Evolutionary conservation across 2,797 vertebrate genomes (phyloP).

Genomic region (Poeciliopsis gracilis): DNA sequence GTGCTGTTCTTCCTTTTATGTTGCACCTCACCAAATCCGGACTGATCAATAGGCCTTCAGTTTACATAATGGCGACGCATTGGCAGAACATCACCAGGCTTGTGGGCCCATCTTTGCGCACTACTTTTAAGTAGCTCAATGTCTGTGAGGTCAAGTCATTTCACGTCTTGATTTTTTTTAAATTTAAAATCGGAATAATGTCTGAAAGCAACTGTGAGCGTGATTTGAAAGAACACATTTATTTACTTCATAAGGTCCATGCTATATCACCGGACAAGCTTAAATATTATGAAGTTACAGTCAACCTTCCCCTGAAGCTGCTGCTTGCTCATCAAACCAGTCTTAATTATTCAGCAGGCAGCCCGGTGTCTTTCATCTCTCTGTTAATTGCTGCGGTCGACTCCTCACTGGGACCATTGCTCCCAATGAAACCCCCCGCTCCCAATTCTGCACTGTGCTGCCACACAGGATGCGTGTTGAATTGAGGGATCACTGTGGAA

Average conservation of each 20-base stretch:
- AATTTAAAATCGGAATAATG: slow-evolving; percentile 9
- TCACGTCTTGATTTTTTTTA: slow-evolving; percentile 8
- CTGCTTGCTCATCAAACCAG: slow-evolving; percentile 71
- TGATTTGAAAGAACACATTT: slow-evolving; percentile 23
- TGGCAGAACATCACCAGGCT: slow-evolving; percentile 23
- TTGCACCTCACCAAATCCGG: slow-evolving; percentile 41
- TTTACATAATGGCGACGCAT: slow-evolving; percentile 45
- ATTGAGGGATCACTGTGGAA: slow-evolving; percentile 11
- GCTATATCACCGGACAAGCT: slow-evolving; percentile 45
- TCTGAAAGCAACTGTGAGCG: slow-evolving; percentile 3
- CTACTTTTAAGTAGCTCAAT: slow-evolving; percentile 18
- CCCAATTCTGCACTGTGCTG: slow-evolving; percentile 42
- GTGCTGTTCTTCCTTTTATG: slow-evolving; percentile 59
- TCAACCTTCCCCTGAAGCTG: slow-evolving; percentile 44
- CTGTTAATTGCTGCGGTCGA: slow-evolving; percentile 77
- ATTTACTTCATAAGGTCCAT: slow-evolving; percentile 31
- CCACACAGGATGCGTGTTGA: slow-evolving; percentile 38
- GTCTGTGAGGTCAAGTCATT: slow-evolving; percentile 13
- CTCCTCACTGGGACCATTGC: slow-evolving; percentile 74
- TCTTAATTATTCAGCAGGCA: slow-evolving; percentile 81
- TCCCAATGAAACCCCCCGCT: slow-evolving; percentile 62
- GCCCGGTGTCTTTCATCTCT: slow-evolving; percentile 79
- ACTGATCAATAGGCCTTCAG: slow-evolving; percentile 44
- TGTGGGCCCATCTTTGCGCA: slow-evolving; percentile 11
- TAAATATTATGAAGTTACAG: slow-evolving; percentile 38